phyloP scores from a whole-genome alignment of 2,113 vertebrate genomes.

The Columba livia region DNA sequence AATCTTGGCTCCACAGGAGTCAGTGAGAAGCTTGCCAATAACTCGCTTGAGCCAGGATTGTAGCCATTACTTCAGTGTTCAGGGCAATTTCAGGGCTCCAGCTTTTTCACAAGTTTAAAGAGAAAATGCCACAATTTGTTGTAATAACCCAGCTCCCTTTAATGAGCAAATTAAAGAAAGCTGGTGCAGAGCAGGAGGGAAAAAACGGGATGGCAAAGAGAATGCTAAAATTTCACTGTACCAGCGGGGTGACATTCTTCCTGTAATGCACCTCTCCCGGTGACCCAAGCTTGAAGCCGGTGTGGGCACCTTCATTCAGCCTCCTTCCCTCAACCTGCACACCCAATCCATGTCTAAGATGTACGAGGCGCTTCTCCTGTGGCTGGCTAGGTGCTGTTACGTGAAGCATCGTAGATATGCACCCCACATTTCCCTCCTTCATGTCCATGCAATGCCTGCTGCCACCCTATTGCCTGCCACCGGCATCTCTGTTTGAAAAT shows the following conservation, averaged over 20 bases:
- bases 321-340: neutral
- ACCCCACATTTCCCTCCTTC: neutral
- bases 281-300: accelerated
- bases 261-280: neutral
- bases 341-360: neutral
- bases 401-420: neutral
- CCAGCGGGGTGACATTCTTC: neutral
- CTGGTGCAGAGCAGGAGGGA: neutral
- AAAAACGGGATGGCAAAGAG: neutral
- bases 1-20: neutral
- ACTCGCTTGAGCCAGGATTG: neutral
- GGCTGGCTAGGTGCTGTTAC: neutral
- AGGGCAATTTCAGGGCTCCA: neutral
- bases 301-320: neutral
- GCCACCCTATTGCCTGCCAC: neutral
- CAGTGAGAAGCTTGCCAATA: conserved; percentile 10
- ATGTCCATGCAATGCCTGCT: neutral
- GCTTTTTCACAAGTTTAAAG: conserved; percentile 3
- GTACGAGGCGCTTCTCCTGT: neutral
- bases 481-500: neutral
- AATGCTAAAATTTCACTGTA: neutral
- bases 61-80: neutral
- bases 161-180: conserved; percentile 24
- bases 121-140: conserved; percentile 33
- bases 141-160: neutral